A percentile compares a stretch with the other conserved stretches of the same genome.
These are phyloP conservation scores for Halichoerus grypus DNA, from an alignment of 2,113 vertebrate genomes.

Conservation along the genomic window DNA sequence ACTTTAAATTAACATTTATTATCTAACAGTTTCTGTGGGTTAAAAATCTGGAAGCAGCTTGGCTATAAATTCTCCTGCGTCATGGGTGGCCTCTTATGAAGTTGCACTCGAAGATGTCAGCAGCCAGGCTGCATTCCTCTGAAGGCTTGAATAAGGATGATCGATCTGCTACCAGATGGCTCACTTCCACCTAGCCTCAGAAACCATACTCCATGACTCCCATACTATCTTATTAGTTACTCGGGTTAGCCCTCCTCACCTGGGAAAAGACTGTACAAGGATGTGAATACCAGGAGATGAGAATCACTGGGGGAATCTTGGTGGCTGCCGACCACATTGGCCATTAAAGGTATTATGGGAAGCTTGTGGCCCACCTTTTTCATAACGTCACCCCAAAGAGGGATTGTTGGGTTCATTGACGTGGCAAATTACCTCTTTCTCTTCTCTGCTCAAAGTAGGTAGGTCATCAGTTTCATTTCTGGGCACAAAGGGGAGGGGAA, in stretches of 20 bases:
- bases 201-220: not conserved
- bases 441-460: not conserved
- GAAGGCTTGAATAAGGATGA: not conserved
- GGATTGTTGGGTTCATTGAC: not conserved
- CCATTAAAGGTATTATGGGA: not conserved
- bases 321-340: not conserved
- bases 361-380: not conserved
- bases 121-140: not conserved
- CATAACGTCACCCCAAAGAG: not conserved
- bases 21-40: not conserved
- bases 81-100: not conserved
- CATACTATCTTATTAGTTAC: not conserved
- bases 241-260: not conserved
- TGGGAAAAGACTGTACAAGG: not conserved
- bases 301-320: not conserved
- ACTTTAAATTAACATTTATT: conserved; percentile 14
- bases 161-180: not conserved
- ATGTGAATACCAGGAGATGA: not conserved
- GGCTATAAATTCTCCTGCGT: not conserved
- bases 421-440: not conserved
- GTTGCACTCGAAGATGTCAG: not conserved
- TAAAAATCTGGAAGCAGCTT: not conserved
- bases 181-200: not conserved
- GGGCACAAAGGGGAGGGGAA: not conserved
- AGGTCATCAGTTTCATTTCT: not conserved